phyloP scores from a whole-genome alignment of 1,140 invertebrate genomes.

The Drosophila malerkotliana region DNA sequence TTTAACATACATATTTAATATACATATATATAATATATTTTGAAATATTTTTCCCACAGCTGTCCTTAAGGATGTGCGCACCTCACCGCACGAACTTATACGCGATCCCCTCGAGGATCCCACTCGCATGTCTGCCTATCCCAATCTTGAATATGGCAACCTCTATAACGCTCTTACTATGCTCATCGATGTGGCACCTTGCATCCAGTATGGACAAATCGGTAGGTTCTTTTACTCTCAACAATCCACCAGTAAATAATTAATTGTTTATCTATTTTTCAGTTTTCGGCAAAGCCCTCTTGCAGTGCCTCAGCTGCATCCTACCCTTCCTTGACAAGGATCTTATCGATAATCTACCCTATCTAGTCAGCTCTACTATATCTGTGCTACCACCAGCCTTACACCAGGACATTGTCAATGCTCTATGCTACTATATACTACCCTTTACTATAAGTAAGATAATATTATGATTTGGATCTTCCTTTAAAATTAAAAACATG shows the following conservation, averaged over 20 bases:
- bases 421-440: constrained; percentile 97
- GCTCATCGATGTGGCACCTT: constrained; percentile 91
- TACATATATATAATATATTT: background rate
- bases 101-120: constrained; percentile 93
- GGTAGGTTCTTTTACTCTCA: constrained; percentile 85
- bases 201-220: constrained; percentile 92
- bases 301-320: constrained; percentile 95
- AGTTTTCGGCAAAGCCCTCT: constrained; percentile 96
- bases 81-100: constrained; percentile 95
- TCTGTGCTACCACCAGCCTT: constrained; percentile 94
- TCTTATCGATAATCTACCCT: constrained; percentile 97
- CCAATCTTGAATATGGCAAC: constrained; percentile 97
- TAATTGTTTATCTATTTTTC: constrained; percentile 56
- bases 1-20: background rate
- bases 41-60: constrained; percentile 85
- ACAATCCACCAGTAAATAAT: rapidly evolving
- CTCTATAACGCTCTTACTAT: constrained; percentile 94
- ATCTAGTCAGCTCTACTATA: constrained; percentile 96
- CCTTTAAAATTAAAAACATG: background rate
- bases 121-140: constrained; percentile 94
- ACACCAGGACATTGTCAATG: constrained; percentile 97
- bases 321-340: constrained; percentile 98
- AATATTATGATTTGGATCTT: background rate
- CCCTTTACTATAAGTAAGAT: constrained; percentile 97
- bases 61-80: constrained; percentile 97